phyloP scores from a whole-genome alignment of 2,888 invertebrate genomes.

The Monochamus alternatus region DNA sequence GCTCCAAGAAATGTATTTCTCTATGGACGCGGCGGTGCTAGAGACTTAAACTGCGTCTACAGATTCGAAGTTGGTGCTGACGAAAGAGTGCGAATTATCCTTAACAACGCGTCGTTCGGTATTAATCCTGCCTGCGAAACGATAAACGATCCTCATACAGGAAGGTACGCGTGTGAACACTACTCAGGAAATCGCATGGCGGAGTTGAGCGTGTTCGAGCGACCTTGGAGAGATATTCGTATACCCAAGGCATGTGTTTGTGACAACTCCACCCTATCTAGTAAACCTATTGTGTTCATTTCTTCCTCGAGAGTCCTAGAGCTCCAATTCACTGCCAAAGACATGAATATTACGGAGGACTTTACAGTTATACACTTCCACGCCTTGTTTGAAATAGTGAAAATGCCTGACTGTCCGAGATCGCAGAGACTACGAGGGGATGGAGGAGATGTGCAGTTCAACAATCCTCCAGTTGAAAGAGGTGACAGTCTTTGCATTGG shows the following conservation, averaged over 20 bases:
- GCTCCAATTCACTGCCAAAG: constrained; percentile 82
- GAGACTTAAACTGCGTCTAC: constrained; percentile 84
- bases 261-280: constrained; percentile 79
- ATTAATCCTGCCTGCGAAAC: constrained; percentile 79
- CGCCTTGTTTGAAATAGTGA: constrained; percentile 80
- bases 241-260: constrained; percentile 86
- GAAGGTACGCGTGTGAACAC: constrained; percentile 76
- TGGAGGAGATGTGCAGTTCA: constrained; percentile 79
- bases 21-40: constrained; percentile 88
- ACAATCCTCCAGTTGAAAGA: constrained; percentile 76
- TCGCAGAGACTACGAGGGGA: constrained; percentile 77
- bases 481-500: constrained; percentile 81
- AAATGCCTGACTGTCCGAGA: constrained; percentile 78
- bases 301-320: constrained; percentile 82
- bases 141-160: constrained; percentile 82
- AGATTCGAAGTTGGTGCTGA: constrained; percentile 73
- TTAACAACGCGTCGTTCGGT: constrained; percentile 84
- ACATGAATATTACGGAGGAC: constrained; percentile 85
- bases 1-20: constrained; percentile 85
- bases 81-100: constrained; percentile 78
- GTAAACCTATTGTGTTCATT: constrained; percentile 77
- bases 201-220: constrained; percentile 78
- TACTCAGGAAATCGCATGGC: constrained; percentile 69
- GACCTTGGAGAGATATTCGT: constrained; percentile 81
- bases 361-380: constrained; percentile 87